Evolutionary conservation across 1,140 invertebrate species (phyloP), one percentile per base, ranked within the genome.

Genomic region (Formica selysi): DNA sequence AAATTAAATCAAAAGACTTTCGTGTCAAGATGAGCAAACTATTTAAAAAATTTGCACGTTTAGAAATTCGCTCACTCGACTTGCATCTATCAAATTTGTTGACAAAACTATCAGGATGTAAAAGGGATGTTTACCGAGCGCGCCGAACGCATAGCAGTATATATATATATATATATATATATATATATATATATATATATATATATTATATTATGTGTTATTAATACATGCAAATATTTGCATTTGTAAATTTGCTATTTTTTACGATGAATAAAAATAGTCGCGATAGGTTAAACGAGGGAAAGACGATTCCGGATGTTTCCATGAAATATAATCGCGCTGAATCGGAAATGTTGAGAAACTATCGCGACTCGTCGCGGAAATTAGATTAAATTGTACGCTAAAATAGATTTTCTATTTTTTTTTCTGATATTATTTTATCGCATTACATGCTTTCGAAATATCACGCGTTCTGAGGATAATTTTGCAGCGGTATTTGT

Each of bases 351-450:
- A 81, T 7, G 36, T 3, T 3, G 3, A 54, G 32, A 44, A 8
- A 44, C 41, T 32, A 26, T 36, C 78, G 36, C 7, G 19, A 29
- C 54, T 0, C 61, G 11, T 22, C 79, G 29, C 79, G 38, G 62
- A 83, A 61, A 74, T 83, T 61, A 83, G 61, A 83, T 83, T 61
- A 74, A 83, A 83, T 74, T n/a, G 54, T 22, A n/a, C 26, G 13
- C 19, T 26, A 22, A 44, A 26, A 71, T 83, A 32, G 48, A 62
- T 61, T 73, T 48, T 62, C 41, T 44, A 61, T 44, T 73, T 32
- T 73, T 38, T 19, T n/a, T 11, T 44, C 11, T 0, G 19, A 41
- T 26, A 1, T 41, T 2, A 59, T 61, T 83, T 80, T 62, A 61
- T 51, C 38, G 51, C 68, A 32, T 73, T 73, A 80, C 44, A n/a